Conservation (phyloP, 1,140 invertebrate species). For the Platorchestia sp. region DNA sequence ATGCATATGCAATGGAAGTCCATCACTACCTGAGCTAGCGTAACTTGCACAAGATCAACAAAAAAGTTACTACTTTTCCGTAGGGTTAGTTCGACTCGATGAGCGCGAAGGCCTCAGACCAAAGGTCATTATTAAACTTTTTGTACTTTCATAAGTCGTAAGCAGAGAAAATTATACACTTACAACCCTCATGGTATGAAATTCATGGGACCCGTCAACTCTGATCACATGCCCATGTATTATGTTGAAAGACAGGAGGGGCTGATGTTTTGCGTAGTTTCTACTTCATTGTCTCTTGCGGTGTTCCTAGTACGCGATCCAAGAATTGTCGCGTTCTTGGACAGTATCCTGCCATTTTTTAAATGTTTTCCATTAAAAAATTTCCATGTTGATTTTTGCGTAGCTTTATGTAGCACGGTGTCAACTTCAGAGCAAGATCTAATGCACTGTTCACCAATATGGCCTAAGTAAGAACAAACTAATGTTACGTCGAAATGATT, state of each 20-base stretch:
- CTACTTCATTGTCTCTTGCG: not conserved
- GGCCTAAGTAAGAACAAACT: not conserved
- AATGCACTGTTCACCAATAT: not conserved
- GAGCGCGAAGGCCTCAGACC: not conserved
- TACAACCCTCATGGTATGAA: not conserved
- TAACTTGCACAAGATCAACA: slow-evolving; percentile 9
- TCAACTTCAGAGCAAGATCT: not conserved
- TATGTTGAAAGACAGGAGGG: not conserved
- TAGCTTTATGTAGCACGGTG: too few relatives aligned
- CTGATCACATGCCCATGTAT: not conserved
- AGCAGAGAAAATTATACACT: not conserved
- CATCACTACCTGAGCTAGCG: not conserved
- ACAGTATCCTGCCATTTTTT: too few relatives aligned
- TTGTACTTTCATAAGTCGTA: not conserved
- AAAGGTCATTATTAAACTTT: not conserved
- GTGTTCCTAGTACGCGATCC: not conserved
- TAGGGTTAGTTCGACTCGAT: not conserved
- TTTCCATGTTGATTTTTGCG: too few relatives aligned
- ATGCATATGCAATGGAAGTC: slow-evolving; percentile 32
- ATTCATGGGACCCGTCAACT: not conserved
- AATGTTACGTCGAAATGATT: not conserved
- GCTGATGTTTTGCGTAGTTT: not conserved
- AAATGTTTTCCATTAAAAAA: too few relatives aligned
- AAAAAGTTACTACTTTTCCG: slow-evolving; percentile 13
- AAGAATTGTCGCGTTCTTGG: not conserved